Percentiles rank a stretch among this genome's conserved stretches.
Conservation (phyloP, 2,888 invertebrate species). For the Thymelicus acteon region DNA sequence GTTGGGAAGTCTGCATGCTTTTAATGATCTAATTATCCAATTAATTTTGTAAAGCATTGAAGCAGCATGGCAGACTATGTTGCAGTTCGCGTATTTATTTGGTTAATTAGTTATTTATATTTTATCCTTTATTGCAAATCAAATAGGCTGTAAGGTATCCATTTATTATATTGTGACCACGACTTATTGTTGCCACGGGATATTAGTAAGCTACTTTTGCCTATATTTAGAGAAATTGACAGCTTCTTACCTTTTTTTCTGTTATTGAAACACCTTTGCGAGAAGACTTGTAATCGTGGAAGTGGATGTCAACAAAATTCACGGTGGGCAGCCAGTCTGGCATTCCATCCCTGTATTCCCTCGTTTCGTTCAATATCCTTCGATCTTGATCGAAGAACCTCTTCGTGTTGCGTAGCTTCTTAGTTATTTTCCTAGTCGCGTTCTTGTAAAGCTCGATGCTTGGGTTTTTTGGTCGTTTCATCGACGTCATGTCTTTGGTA, state of each 20-base stretch:
- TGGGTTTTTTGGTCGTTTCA: conserved; percentile 56
- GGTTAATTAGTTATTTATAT: no score
- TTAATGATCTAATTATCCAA: no score
- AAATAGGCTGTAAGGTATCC: no score
- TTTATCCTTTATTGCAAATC: no score
- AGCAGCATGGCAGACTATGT: no score
- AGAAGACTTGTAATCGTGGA: conserved; percentile 61
- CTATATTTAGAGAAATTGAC: no score
- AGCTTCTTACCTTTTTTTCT: conserved; percentile 69
- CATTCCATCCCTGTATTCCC: conserved; percentile 70
- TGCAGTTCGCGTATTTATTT: no score
- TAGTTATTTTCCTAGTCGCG: conserved; percentile 67
- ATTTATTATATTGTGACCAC: no score
- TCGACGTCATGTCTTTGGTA: conserved; percentile 59
- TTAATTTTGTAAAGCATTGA: no score
- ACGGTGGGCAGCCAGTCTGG: conserved; percentile 74
- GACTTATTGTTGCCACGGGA: no score
- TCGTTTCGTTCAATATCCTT: conserved; percentile 63
- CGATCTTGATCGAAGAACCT: conserved; percentile 66
- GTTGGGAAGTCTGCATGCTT: conserved; percentile 21
- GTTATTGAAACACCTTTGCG: conserved; percentile 58
- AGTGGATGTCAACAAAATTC: conserved; percentile 75
- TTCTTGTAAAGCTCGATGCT: conserved; percentile 62
- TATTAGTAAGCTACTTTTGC: no score
- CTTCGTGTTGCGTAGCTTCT: conserved; percentile 68